Percentiles rank a stretch among this genome's conserved stretches.
phyloP scores from a whole-genome alignment of 2,888 invertebrate genomes.

The Eupithecia subfuscata region DNA sequence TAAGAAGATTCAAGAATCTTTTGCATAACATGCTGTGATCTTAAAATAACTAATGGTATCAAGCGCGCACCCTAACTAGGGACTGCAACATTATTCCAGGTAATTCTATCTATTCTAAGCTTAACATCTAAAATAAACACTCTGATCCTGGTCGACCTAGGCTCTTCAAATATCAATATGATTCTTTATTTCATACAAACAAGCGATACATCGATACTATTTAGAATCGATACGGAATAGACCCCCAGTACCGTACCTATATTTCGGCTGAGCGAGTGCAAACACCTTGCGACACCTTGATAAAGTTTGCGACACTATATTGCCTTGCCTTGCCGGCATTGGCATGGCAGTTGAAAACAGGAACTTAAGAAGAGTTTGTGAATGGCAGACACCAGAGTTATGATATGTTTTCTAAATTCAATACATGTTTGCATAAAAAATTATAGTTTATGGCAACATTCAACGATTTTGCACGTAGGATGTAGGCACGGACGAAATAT shows the following conservation, averaged over 20 bases:
- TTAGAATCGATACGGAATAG: neutral
- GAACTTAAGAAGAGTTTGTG: neutral
- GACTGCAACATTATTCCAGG: neutral
- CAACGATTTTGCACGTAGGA: neutral
- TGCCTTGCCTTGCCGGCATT: neutral
- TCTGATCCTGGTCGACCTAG: neutral
- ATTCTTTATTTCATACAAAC: neutral
- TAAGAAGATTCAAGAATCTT: neutral
- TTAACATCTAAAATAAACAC: neutral
- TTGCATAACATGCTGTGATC: neutral
- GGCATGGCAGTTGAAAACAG: neutral
- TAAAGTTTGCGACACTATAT: neutral
- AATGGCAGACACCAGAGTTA: neutral
- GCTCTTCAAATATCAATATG: neutral
- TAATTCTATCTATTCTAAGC: too few species aligned
- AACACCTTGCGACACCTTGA: conserved; percentile 5
- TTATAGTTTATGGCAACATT: neutral
- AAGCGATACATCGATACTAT: neutral
- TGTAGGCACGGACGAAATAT: neutral
- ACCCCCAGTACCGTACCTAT: neutral
- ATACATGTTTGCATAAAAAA: neutral
- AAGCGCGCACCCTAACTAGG: neutral
- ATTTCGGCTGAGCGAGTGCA: conserved; percentile 7
- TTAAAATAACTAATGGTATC: neutral
- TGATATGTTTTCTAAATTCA: neutral